These are phyloP conservation scores for Epizoanthus fatuus DNA, from an alignment of 92 coral and sea anemone genomes.

Conservation along the genomic window DNA sequence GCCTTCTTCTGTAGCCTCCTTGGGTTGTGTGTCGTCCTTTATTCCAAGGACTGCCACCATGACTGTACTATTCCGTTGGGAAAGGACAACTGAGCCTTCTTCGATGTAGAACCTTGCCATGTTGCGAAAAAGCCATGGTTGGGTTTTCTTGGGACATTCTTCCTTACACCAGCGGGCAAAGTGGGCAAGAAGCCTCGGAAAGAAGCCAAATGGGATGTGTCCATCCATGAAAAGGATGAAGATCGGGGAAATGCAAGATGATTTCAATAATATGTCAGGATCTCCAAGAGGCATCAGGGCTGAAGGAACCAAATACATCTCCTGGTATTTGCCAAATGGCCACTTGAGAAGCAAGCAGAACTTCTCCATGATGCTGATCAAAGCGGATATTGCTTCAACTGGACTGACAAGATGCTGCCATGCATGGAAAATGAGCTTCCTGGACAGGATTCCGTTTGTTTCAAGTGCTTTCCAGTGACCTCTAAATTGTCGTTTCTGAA, in stretches of 20 bases:
- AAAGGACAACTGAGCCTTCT: slow-evolving; percentile 39
- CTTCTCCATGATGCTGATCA: slow-evolving; percentile 64
- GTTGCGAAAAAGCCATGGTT: slow-evolving; percentile 44
- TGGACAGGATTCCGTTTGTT: slow-evolving; percentile 52
- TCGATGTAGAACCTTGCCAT: slow-evolving; percentile 47
- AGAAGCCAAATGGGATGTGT: slow-evolving; percentile 46
- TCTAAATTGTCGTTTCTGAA: not conserved
- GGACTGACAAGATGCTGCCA: slow-evolving; percentile 34
- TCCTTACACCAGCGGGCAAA: slow-evolving; percentile 45
- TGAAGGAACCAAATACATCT: slow-evolving; percentile 56
- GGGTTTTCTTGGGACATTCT: slow-evolving; percentile 7
- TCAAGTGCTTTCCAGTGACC: slow-evolving; percentile 61
- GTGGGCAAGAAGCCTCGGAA: slow-evolving; percentile 51
- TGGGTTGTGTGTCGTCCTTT: not conserved
- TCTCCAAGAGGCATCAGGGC: slow-evolving; percentile 46
- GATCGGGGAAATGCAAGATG: slow-evolving; percentile 44
- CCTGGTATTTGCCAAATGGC: slow-evolving; percentile 24
- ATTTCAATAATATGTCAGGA: slow-evolving; percentile 2
- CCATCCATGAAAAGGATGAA: slow-evolving; percentile 55
- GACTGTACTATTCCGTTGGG: not conserved
- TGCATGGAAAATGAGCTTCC: slow-evolving; percentile 39
- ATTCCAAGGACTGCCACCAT: not conserved
- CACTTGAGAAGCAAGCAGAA: slow-evolving; percentile 59
- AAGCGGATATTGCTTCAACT: not conserved
- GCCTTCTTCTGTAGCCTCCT: not conserved